Conservation (phyloP, 2,888 invertebrate genomes). For the Dolichopus griseipennis region DNA sequence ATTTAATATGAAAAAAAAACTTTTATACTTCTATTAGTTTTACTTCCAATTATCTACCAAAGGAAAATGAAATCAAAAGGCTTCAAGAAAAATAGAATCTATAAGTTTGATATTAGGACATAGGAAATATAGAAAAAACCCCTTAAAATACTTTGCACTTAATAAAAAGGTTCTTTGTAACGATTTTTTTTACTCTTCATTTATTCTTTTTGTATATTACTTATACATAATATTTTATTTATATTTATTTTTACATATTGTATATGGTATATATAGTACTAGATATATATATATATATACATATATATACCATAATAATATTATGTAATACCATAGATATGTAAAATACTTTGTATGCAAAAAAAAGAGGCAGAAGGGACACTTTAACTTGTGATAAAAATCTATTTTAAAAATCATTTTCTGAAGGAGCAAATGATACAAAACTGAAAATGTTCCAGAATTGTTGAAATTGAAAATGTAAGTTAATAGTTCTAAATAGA, state of each 20-base stretch:
- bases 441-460: neutral
- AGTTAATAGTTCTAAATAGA: neutral
- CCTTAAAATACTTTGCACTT: neutral
- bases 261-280: too few species aligned
- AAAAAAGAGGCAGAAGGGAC: neutral
- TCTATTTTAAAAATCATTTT: neutral
- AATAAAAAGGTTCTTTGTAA: neutral
- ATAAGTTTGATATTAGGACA: too few species aligned
- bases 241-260: too few species aligned
- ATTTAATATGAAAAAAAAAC: too few species aligned
- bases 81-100: too few species aligned
- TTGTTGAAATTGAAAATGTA: neutral
- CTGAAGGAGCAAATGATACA: too few species aligned
- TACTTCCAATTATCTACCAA: too few species aligned
- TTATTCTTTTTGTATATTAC: neutral
- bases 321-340: too few species aligned
- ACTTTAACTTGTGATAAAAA: neutral
- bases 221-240: neutral
- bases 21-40: too few species aligned
- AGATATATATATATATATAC: neutral
- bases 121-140: neutral
- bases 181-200: neutral
- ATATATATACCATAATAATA: neutral
- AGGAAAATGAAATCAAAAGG: too few species aligned
- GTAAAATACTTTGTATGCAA: too few species aligned